Base-by-base conservation (phyloP, 2,888 invertebrate species). In the Gerris lacustris region DNA sequence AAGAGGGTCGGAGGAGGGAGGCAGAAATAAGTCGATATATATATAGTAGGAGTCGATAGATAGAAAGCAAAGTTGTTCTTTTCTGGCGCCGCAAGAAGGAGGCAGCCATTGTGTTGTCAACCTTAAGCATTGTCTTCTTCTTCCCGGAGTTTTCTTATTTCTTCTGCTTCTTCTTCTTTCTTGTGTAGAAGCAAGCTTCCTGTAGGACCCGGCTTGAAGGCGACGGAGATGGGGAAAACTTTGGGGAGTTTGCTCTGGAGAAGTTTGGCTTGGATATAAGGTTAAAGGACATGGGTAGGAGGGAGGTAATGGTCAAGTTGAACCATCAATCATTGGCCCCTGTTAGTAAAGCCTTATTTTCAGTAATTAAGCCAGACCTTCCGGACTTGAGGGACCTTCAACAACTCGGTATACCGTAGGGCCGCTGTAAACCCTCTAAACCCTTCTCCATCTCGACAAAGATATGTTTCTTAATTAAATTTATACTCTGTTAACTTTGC, bases 321-420 rank as follows among this genome's bases (percentile, higher is more conserved):
- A 55, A 55, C 15, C 55, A 55, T 55, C 55, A 55, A 55, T 55
- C 55, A 55, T 55, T 55, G 11, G 31, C 31, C 31, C 31, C 31
- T 55, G 11, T 15, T 55, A 55, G 55, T 55, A 55, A 55, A 55
- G 55, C 55, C 55, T 55, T 55, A 55, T 55, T 55, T 55, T 55
- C 55, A 15, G 55, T 55, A 55, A 55, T 55, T 55, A 55, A 55
- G 55, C 55, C 2, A 55, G 55, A 11, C 11, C 55, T 31, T 31
- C 55, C 11, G 15, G 55, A 11, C 55, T 55, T 55, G 55, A 55
- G 55, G 9, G 11, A 55, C 55, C 15, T 15, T 55, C 55, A 55
- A 31, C 31, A 31, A 31, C 31, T 31, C 31, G 31, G 31, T 31
- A 31, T 31, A 31, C 31, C 31, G 31, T 31, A 31, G 31, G 31